Conservation (phyloP, 2,888 invertebrate genomes). For the Gastracanthus pulcherrimus region DNA sequence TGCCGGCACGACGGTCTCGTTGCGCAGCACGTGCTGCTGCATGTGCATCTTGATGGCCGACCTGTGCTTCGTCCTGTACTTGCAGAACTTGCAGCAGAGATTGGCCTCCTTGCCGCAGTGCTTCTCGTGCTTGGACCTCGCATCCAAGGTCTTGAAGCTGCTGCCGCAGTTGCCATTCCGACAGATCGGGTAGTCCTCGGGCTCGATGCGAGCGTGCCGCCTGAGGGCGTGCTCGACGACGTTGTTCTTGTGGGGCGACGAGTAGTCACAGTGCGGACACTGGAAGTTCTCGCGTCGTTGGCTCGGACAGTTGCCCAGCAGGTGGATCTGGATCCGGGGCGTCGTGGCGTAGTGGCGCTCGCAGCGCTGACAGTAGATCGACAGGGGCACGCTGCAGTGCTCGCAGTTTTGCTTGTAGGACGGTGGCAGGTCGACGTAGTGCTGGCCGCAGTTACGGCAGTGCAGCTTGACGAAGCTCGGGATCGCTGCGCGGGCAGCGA, state of each 20-base stretch:
- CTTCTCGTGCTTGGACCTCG: conserved; percentile 10
- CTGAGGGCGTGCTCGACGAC: not conserved
- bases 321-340: not conserved
- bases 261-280: not conserved
- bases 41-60: conserved; percentile 36
- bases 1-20: too few relatives aligned
- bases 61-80: conserved; percentile 18
- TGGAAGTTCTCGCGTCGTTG: not conserved
- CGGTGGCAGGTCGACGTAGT: not conserved
- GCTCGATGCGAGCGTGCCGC: not conserved
- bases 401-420: not conserved
- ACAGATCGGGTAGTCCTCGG: not conserved
- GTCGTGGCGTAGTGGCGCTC: not conserved
- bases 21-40: conserved; percentile 21
- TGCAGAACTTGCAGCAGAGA: conserved; percentile 12
- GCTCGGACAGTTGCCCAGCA: conserved; percentile 2
- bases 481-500: conserved; percentile 2
- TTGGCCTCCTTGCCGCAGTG: conserved; percentile 16
- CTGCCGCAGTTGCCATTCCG: conserved; percentile 5
- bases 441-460: not conserved
- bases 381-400: not conserved
- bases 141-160: not conserved
- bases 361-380: not conserved
- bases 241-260: too few relatives aligned
- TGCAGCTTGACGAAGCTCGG: not conserved